Base-by-base conservation (phyloP, 2,888 invertebrate species). In the Adineta ricciae region DNA sequence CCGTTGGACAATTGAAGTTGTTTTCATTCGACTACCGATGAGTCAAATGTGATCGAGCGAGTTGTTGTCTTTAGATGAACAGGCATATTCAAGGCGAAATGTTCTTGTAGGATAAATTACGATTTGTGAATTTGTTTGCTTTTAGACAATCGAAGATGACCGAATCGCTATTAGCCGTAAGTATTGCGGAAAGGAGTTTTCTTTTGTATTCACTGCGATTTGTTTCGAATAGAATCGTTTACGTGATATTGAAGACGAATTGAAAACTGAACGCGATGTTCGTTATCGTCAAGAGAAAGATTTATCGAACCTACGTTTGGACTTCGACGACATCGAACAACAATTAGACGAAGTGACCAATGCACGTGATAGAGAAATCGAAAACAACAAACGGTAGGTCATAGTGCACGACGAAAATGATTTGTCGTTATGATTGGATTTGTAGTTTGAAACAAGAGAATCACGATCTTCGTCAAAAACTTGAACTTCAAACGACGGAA, bases 261-360 rank as follows among this genome's bases (percentile, higher is more conserved):
- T 86, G 16, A 84, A 73, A 64, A 32, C 38, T 8, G 86, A 86
- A 72, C 78, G 83, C 78, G 86, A 86, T 56, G 46, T 84, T 78
- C 78, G 84, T 64, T n/a, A 84, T 84, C 73, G 84, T 84, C 56
- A 83, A 78, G 86, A 86, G 50, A 86, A 86, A 86, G 86, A 86
- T 72, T 52, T 86, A 49, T 38, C 83, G 32, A 73, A 49, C 49
- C 41, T 84, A 56, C 64, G 83, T 78, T 41, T 86, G n/a, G 84
- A 86, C 52, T 84, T 84, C 41, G 86, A 72, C 38, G 86, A 86
- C n/a, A 56, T 86, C 27, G 84, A 86, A 32, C 32, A 50, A 27
- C 86, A 86, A 86, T 36, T 84, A 52, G 73, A 86, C 32, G 86
- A 86, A 50, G 56, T 64, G 1, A 46, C 54, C 7, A 83, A 9